Percentiles rank a stretch among this genome's conserved stretches.
Evolutionary conservation across 30 jellyfish, hydroid and myxozoan species (phyloP).

Genomic region (Phacellophora camtschatica): DNA sequence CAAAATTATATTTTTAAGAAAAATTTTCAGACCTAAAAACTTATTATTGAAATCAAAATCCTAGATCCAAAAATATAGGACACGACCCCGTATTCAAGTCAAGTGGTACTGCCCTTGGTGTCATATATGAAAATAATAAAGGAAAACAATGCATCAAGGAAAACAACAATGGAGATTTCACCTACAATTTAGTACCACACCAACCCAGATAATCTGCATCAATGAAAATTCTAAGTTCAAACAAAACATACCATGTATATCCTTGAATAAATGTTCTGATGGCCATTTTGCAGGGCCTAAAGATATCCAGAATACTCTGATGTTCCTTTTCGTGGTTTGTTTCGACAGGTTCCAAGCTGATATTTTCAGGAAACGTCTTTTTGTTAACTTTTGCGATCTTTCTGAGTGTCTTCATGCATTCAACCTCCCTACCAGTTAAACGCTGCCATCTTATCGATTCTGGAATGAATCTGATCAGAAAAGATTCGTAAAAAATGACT

Average conservation of each 20-base stretch:
- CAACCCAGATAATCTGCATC: neutral
- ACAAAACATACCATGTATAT: slow-evolving; percentile 10
- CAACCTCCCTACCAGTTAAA: slow-evolving; percentile 49
- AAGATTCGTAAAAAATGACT: too few relatives aligned
- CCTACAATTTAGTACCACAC: neutral
- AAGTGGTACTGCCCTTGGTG: too few relatives aligned
- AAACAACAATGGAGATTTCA: neutral
- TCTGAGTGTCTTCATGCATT: slow-evolving; percentile 41
- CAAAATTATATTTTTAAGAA: too few relatives aligned
- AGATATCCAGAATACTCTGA: slow-evolving; percentile 54
- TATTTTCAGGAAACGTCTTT: slow-evolving; percentile 50
- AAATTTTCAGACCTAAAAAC: too few relatives aligned
- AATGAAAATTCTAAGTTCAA: neutral
- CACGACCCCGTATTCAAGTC: too few relatives aligned
- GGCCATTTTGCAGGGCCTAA: slow-evolving; percentile 56
- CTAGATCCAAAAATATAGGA: too few relatives aligned
- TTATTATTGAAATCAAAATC: too few relatives aligned
- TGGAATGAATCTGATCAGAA: slow-evolving; percentile 84
- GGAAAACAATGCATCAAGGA: too few relatives aligned
- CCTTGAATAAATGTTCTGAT: slow-evolving; percentile 46
- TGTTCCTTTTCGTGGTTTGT: neutral
- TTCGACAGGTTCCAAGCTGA: slow-evolving; percentile 10
- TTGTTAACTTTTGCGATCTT: slow-evolving; percentile 67
- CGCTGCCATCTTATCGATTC: slow-evolving; percentile 91
- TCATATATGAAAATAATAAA: too few relatives aligned